Evolutionary conservation across 2,113 vertebrate genomes (phyloP).

Genomic region (Pollachius pollachius): DNA sequence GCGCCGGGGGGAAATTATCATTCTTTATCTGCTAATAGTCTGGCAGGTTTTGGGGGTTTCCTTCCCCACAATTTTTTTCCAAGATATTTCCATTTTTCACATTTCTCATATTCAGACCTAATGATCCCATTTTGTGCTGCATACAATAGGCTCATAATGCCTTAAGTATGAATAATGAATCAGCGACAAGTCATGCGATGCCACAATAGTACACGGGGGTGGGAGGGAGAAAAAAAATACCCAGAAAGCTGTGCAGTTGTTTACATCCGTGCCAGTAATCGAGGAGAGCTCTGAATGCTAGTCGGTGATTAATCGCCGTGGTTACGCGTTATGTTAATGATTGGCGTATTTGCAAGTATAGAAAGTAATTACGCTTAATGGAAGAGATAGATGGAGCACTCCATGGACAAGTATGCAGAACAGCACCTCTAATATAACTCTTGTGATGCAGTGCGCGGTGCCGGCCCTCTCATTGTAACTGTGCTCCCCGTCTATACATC

Average conservation of each 20-base stretch:
- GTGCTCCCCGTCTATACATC: conserved; percentile 1
- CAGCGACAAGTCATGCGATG: conserved; percentile 45
- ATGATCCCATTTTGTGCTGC: conserved; percentile 65
- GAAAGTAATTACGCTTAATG: conserved; percentile 54
- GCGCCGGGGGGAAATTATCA: conserved; percentile 62
- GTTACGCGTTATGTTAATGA: conserved; percentile 54
- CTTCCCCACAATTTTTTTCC: conserved; percentile 42
- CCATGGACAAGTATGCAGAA: conserved; percentile 45
- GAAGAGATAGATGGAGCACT: conserved; percentile 50
- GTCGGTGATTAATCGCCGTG: conserved; percentile 48
- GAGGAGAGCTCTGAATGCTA: conserved; percentile 37
- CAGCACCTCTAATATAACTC: conserved; percentile 35
- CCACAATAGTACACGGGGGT: conserved; percentile 30
- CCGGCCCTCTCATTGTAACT: not conserved
- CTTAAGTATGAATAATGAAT: conserved; percentile 70
- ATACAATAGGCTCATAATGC: conserved; percentile 66
- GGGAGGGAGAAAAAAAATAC: no score
- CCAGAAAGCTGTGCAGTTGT: conserved; percentile 47
- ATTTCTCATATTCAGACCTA: conserved; percentile 64
- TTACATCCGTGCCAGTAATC: conserved; percentile 60
- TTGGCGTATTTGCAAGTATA: conserved; percentile 52
- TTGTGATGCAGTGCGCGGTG: conserved; percentile 34
- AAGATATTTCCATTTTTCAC: conserved; percentile 66
- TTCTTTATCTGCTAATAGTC: conserved; percentile 70
- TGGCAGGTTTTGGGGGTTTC: conserved; percentile 63